phyloP scores from a whole-genome alignment of 2,888 invertebrate genomes.

The Plemyria rubiginata region DNA sequence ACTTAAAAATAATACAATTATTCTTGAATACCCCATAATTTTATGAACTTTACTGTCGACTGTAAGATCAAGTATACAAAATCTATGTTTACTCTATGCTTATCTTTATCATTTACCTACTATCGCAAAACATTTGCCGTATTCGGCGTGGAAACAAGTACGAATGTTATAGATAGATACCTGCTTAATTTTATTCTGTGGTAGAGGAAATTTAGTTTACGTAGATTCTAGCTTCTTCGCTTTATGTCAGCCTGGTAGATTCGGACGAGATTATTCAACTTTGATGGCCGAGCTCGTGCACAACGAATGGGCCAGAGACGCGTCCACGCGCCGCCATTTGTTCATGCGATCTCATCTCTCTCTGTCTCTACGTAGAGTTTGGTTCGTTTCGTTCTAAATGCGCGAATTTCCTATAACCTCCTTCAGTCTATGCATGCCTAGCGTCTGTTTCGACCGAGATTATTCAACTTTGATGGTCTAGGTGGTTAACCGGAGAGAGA shows the following conservation, averaged over 20 bases:
- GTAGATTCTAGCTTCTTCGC: conserved; percentile 11
- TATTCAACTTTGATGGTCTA: conserved; percentile 31
- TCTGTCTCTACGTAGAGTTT: no score
- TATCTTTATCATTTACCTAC: not conserved
- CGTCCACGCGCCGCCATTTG: conserved; percentile 12
- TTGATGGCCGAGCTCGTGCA: conserved; percentile 19
- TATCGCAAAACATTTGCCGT: conserved; percentile 3
- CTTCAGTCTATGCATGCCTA: conserved; percentile 19
- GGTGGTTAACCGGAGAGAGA: conserved; percentile 7
- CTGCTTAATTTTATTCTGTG: not conserved
- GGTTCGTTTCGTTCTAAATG: not conserved
- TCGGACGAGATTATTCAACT: conserved; percentile 31
- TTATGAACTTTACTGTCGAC: no score
- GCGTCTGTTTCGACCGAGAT: conserved; percentile 23
- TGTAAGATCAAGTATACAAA: no score
- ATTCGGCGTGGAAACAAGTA: not conserved
- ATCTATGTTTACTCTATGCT: not conserved
- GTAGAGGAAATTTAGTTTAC: not conserved
- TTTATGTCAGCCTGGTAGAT: conserved; percentile 26
- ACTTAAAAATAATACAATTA: no score
- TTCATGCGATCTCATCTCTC: conserved; percentile 6
- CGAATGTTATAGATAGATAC: no score
- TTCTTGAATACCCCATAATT: no score
- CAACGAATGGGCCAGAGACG: conserved; percentile 5
- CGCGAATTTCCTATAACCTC: conserved; percentile 8